Base-by-base conservation (phyloP, 2,113 vertebrate genomes). In the Okapia johnstoni region DNA sequence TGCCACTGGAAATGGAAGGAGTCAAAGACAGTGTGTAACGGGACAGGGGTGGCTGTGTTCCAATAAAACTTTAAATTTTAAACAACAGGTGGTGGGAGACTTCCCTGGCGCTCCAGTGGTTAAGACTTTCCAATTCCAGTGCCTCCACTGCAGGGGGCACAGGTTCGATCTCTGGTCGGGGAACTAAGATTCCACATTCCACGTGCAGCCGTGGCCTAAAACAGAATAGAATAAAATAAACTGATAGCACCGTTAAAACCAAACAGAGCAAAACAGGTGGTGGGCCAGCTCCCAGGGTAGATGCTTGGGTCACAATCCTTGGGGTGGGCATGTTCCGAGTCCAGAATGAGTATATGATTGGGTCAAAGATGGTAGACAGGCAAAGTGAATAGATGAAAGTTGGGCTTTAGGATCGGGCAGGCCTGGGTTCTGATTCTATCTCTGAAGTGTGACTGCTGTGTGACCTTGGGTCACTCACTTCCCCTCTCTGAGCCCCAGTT, bases 1-100 rank as follows among this genome's bases (percentile, higher is more conserved):
- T 8, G 17, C 52, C 5, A 0, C 1, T 0, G 3, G 40, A 40
- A 3, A 5, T 0, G 5, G 19, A 14, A 19, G 48, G 10, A 4
- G 12, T 66, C 50, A 33, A 7, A 2, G 66, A 15, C 9, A 7
- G 0, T 0, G 6, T 1, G 54, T 15, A 23, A 19, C 0, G 0
- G 4, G 52, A 14, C 0, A 19, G 16, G 40, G 1, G 4, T 26
- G 5, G 23, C 70, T 60, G 28, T 36, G 52, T 58, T 28, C 61
- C n/a, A 58, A 40, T 21, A 60, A 48, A 83, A 30, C 70, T 95
- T 77, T 83, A 58, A 40, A 40, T 92, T 76, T 85, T 48, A 23
- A 21, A 8, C 79, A 73, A 23, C 19, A 33, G 79, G 52, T 7
- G 10, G 15, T 2, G 1, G 21, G 21, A 40, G 9, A 43, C 19